phyloP scores from a whole-genome alignment of 2,888 invertebrate species.

The Cephus nigrinus region DNA sequence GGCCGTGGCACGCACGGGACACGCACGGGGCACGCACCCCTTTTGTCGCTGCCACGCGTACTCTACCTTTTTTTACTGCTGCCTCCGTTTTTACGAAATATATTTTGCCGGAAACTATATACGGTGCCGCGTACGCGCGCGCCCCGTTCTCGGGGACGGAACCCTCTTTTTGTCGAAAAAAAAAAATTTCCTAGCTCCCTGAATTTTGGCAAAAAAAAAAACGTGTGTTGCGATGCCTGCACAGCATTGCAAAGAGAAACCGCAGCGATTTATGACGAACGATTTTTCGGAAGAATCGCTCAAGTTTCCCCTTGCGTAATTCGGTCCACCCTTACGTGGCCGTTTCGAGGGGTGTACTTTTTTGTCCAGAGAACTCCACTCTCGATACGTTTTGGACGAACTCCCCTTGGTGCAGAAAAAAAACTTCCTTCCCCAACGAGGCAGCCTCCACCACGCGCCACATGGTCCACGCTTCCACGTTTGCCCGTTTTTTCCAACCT shows the following conservation, averaged over 20 bases:
- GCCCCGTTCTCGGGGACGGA: conserved; percentile 22
- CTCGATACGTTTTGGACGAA: background rate
- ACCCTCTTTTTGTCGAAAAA: conserved; percentile 19
- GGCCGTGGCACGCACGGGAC: conserved; percentile 9
- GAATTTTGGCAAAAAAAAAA: no score
- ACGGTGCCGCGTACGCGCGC: conserved; percentile 27
- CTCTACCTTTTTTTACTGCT: conserved; percentile 7
- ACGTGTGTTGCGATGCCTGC: no score
- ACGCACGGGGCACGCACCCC: conserved; percentile 35
- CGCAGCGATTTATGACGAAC: conserved; percentile 40
- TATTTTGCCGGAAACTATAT: conserved; percentile 16
- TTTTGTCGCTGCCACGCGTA: conserved; percentile 33
- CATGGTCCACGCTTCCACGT: conserved; percentile 46
- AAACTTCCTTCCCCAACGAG: conserved; percentile 35
- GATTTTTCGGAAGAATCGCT: conserved; percentile 30
- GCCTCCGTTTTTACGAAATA: conserved; percentile 26
- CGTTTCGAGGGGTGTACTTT: background rate
- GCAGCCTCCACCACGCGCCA: conserved; percentile 48
- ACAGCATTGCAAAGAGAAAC: background rate
- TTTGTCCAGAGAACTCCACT: background rate
- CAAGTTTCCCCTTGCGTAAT: background rate
- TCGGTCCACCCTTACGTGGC: background rate
- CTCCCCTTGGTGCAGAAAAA: conserved; percentile 27
- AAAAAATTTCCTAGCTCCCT: background rate
- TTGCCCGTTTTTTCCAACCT: conserved; percentile 45